A percentile compares a stretch with the other conserved stretches of the same genome.
Evolutionary conservation across 1,140 invertebrate genomes (phyloP).

Genomic region (Halictus rubicundus): DNA sequence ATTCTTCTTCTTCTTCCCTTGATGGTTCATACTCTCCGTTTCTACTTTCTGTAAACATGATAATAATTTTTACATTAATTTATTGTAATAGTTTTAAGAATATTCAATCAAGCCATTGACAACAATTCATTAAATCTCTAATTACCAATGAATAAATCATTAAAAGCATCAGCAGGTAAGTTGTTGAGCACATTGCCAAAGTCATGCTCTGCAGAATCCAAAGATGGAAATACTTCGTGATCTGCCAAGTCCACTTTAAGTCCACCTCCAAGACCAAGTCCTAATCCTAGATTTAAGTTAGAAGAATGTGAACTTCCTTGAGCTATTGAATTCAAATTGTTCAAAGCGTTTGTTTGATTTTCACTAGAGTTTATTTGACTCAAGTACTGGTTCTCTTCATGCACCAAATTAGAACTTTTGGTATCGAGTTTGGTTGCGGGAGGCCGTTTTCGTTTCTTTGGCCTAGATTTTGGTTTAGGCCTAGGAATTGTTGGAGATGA

Average conservation of each 20-base stretch:
- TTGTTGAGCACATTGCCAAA: slow-evolving; percentile 94
- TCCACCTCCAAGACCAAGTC: slow-evolving; percentile 73
- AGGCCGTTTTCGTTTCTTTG: slow-evolving; percentile 85
- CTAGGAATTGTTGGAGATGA: slow-evolving; percentile 86
- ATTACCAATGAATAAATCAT: slow-evolving; percentile 91
- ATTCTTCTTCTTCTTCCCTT: slow-evolving; percentile 90
- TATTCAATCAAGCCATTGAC: background rate
- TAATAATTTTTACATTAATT: slow-evolving; percentile 5
- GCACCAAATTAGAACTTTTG: slow-evolving; percentile 53
- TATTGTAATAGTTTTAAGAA: background rate
- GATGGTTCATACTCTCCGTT: slow-evolving; percentile 87
- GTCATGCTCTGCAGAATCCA: slow-evolving; percentile 90
- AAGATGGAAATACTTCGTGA: slow-evolving; percentile 80
- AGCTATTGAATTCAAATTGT: slow-evolving; percentile 73
- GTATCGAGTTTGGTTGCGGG: slow-evolving; percentile 64
- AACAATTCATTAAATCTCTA: background rate
- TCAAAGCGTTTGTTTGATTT: slow-evolving; percentile 74
- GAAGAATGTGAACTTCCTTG: slow-evolving; percentile 71
- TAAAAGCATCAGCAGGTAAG: slow-evolving; percentile 94
- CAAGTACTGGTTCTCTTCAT: slow-evolving; percentile 69
- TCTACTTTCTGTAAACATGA: slow-evolving; percentile 83
- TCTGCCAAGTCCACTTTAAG: slow-evolving; percentile 77
- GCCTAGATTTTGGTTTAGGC: slow-evolving; percentile 84
- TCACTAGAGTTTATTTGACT: slow-evolving; percentile 72
- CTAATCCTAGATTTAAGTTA: slow-evolving; percentile 70